Evolutionary conservation across 2,888 invertebrate genomes (phyloP).

Genomic region (Melitaea athalia): DNA sequence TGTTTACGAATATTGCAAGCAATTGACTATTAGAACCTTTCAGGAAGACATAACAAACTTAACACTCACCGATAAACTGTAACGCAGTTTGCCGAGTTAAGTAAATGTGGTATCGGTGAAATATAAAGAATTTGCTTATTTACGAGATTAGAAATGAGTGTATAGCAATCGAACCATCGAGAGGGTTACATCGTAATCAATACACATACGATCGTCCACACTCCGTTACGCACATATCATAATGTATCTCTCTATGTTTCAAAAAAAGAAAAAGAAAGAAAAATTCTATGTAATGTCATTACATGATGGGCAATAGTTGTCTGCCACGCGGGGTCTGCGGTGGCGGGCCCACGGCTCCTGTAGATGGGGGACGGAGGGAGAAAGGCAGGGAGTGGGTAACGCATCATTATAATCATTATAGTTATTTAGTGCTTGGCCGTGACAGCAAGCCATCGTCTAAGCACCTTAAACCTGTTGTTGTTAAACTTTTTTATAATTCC

Average conservation of each 20-base stretch:
- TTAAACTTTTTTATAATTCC: not conserved
- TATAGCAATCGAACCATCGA: constrained; percentile 53
- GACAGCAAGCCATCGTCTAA: constrained; percentile 23
- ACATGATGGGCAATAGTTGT: constrained; percentile 71
- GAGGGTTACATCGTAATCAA: constrained; percentile 65
- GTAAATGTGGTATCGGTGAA: too few relatives aligned
- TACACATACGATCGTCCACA: constrained; percentile 79
- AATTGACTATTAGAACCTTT: too few relatives aligned
- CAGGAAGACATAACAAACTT: too few relatives aligned
- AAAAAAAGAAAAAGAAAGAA: constrained; percentile 74
- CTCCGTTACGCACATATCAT: constrained; percentile 81
- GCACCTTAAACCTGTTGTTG: constrained; percentile 22
- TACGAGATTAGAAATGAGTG: too few relatives aligned
- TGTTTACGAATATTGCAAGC: too few relatives aligned
- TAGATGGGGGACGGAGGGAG: constrained; percentile 59
- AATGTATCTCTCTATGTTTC: constrained; percentile 72
- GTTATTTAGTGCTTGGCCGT: constrained; percentile 36
- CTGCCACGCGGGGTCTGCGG: constrained; percentile 58
- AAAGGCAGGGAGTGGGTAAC: constrained; percentile 54
- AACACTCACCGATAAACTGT: too few relatives aligned
- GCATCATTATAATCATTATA: constrained; percentile 47
- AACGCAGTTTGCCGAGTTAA: too few relatives aligned
- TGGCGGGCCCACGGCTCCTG: constrained; percentile 61
- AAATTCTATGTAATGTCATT: constrained; percentile 75
- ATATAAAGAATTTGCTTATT: too few relatives aligned